A percentile compares a stretch with the other conserved stretches of the same genome.
Evolutionary conservation across 2,113 vertebrate species (phyloP).

Genomic region (Mola mola): DNA sequence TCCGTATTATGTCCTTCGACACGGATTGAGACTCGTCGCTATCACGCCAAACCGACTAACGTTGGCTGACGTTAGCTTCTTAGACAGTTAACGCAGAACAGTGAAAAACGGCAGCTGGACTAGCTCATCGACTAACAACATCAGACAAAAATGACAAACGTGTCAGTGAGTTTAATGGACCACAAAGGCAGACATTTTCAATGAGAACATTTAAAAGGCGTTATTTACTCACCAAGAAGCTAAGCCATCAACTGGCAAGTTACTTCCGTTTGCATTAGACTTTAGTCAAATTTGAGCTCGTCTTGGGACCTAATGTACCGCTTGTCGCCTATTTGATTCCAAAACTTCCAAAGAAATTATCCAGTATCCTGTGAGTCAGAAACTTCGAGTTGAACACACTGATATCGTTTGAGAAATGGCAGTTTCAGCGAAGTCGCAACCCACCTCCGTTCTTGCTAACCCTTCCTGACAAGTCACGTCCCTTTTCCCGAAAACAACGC

Average conservation of each 20-base stretch:
- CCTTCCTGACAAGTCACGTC: constrained; percentile 78
- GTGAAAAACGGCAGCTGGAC: not conserved
- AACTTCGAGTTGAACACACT: not conserved
- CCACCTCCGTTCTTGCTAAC: constrained; percentile 28
- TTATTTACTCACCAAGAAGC: constrained; percentile 72
- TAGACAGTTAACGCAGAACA: not conserved
- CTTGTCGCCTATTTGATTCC: not conserved
- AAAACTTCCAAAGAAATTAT: not conserved
- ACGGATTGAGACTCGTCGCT: not conserved
- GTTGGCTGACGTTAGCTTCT: constrained; percentile 29
- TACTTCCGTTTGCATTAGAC: constrained; percentile 81
- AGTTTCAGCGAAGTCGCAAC: not conserved
- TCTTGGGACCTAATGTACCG: not conserved
- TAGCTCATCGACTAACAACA: constrained; percentile 16
- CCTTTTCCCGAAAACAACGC: constrained; percentile 81
- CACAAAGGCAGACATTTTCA: not conserved
- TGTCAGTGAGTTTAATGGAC: rapidly evolving
- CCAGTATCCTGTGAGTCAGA: not conserved
- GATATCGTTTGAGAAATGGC: not conserved
- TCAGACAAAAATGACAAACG: not conserved
- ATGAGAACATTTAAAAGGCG: not conserved
- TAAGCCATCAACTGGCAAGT: constrained; percentile 76
- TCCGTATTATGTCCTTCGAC: not conserved
- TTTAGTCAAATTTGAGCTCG: constrained; percentile 18
- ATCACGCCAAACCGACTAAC: not conserved